Conservation (phyloP, 2,888 invertebrate genomes). For the Lochmaea capreae region DNA sequence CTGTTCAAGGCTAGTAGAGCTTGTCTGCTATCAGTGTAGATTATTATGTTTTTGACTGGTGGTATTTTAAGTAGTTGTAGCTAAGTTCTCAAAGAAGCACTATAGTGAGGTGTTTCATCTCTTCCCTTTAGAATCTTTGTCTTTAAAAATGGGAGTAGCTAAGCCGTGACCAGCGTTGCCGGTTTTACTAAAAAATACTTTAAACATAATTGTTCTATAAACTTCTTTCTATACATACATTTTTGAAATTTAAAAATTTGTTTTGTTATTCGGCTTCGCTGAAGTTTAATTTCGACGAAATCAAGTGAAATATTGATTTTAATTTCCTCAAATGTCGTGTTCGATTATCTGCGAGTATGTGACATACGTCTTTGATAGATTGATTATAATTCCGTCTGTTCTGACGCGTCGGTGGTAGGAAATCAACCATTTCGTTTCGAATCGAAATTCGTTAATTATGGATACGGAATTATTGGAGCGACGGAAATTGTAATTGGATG, state of each 20-base stretch:
- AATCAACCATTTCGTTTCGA: background rate
- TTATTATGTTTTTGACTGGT: too few species aligned
- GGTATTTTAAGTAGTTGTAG: too few species aligned
- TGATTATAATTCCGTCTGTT: constrained; percentile 9
- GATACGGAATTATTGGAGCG: constrained; percentile 6
- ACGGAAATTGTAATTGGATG: background rate
- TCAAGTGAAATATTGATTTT: constrained; percentile 44
- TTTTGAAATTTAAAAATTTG: constrained; percentile 14
- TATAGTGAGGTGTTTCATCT: too few species aligned
- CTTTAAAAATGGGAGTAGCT: too few species aligned
- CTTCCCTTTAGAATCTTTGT: too few species aligned
- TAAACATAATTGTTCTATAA: too few species aligned
- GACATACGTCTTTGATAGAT: constrained; percentile 24
- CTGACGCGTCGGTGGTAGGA: background rate
- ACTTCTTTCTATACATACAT: too few species aligned
- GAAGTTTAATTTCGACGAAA: constrained; percentile 39
- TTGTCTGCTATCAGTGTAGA: too few species aligned
- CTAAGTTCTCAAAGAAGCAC: too few species aligned
- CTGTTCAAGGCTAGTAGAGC: too few species aligned
- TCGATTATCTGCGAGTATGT: constrained; percentile 2
- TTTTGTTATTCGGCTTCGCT: constrained; percentile 37
- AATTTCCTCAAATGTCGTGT: constrained; percentile 28
- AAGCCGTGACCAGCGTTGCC: too few species aligned
- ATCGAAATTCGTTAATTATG: constrained; percentile 10
- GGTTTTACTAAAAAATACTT: too few species aligned